Evolutionary conservation across 2,797 vertebrate species (phyloP), one percentile per base, ranked within the genome.

Genomic region (Gambelia wislizenii): DNA sequence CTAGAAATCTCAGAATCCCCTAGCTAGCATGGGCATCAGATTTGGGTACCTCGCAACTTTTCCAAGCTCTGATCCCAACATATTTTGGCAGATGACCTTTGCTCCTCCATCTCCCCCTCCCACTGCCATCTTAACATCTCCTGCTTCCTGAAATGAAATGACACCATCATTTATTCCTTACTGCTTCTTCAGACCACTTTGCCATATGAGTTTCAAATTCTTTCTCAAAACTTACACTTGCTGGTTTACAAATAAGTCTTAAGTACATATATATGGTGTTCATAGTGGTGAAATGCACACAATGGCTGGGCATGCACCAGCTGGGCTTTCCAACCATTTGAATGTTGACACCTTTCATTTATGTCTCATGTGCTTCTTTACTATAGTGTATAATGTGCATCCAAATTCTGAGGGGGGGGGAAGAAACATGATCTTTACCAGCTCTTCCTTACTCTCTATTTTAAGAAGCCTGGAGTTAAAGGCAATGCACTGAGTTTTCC

Each of bases 401-500:
- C 20, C 61, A 79, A 80, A 87, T 69, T n/a, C 10, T 27, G 20
- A 4, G 36, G 67, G 7, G 9, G 59, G 33, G 12, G 8, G 25
- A n/a, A 70, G 33, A 88, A 83, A 87, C 25, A 22, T 0, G 7
- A 33, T 89, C 94, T 95, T 95, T 93, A 96, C 94, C 94, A 96
- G 91, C 44, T 96, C 92, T 22, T 91, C 67, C 87, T 89, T 90
- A 84, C 56, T 95, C 76, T 94, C 93, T 90, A 94, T 95, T 91
- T 91, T 95, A 89, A 97, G 90, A 91, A 96, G 82, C 20, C 91
- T 92, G 83, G 95, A 93, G 33, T 92, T 88, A 89, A 95, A 86
- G 87, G 92, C 75, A 30, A 78, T 90, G 56, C 96, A 97, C 0
- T 79, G 85, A 74, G 91, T 64, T 75, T 74, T 92, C 69, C 96